Conservation (phyloP, 2,113 vertebrate species). For the Bagarius yarrelli region DNA sequence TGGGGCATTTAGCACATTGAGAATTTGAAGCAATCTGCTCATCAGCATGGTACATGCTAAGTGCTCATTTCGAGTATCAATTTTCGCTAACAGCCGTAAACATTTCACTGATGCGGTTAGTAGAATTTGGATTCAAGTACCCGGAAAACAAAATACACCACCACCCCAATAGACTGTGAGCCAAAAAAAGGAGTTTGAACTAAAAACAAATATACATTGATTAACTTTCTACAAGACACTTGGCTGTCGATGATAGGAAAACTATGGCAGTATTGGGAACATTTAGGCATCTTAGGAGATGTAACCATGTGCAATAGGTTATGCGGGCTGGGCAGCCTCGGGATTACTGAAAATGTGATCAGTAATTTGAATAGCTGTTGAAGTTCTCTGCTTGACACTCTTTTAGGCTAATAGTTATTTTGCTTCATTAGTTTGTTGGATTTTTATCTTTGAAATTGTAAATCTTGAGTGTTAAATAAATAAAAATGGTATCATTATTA, state of each 20-base stretch:
- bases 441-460: no score
- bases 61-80: background rate
- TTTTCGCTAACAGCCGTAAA: background rate
- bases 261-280: background rate
- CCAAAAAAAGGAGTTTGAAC: background rate
- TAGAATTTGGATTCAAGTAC: background rate
- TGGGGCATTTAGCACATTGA: background rate
- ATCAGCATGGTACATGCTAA: background rate
- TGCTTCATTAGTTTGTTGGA: no score
- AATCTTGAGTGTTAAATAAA: no score
- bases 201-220: background rate
- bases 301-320: no score
- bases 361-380: no score
- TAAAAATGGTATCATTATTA: no score
- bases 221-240: background rate
- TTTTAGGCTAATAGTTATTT: no score
- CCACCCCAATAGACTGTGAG: background rate
- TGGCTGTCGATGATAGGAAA: background rate
- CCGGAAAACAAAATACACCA: background rate
- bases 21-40: background rate
- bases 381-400: no score
- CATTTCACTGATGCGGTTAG: background rate
- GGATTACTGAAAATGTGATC: no score
- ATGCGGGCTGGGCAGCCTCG: no score
- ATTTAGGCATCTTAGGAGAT: no score